Conservation (phyloP, 2,797 vertebrate genomes). For the Ptychobarbus kaznakovi region DNA sequence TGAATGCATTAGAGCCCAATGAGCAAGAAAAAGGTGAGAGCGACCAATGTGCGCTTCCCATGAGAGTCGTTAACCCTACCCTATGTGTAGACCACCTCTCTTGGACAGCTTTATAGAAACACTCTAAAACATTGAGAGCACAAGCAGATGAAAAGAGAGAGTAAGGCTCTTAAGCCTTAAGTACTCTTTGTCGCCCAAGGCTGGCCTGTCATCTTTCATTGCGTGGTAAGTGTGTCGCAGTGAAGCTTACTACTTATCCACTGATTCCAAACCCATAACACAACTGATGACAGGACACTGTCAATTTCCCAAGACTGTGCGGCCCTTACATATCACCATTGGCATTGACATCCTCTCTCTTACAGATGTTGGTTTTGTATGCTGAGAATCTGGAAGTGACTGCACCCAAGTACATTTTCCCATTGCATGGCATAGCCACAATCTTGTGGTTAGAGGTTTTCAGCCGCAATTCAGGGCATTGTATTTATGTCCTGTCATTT, state of each 20-base stretch:
- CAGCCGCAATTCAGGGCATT: conserved; percentile 56
- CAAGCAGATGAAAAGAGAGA: conserved; percentile 19
- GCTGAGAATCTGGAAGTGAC: conserved; percentile 57
- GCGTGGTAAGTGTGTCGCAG: conserved; percentile 56
- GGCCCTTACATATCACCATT: conserved; percentile 37
- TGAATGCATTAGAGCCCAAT: conserved; percentile 77
- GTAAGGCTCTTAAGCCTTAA: conserved; percentile 16
- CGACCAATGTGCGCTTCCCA: conserved; percentile 48
- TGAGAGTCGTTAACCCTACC: conserved; percentile 29
- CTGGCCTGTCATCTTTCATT: conserved; percentile 31
- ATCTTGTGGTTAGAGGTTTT: conserved; percentile 48
- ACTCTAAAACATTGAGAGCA: conserved; percentile 33
- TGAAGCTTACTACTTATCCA: conserved; percentile 54
- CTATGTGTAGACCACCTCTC: conserved; percentile 27
- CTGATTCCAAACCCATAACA: conserved; percentile 24
- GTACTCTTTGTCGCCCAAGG: conserved; percentile 22
- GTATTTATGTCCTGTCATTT: conserved; percentile 67
- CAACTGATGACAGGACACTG: conserved; percentile 13
- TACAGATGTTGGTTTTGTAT: conserved; percentile 46
- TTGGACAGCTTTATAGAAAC: conserved; percentile 29
- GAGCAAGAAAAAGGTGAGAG: conserved; percentile 55
- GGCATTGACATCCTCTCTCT: conserved; percentile 52
- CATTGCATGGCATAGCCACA: conserved; percentile 52
- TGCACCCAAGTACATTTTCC: conserved; percentile 56
- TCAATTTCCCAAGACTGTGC: conserved; percentile 47